Conservation (phyloP, 2,113 vertebrate genomes). For the Cygnus atratus region DNA sequence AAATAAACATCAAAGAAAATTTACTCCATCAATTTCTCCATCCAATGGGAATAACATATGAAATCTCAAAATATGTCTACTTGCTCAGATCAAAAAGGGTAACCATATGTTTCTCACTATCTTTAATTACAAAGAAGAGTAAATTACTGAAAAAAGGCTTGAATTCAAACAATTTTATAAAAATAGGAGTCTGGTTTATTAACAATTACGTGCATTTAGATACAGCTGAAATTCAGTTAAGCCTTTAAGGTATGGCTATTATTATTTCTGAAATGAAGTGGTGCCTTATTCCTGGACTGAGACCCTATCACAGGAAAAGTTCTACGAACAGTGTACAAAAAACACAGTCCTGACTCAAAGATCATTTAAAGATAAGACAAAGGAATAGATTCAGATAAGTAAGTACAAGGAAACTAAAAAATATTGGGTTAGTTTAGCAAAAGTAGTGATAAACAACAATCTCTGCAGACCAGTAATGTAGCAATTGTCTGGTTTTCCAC, state of each 20-base stretch:
- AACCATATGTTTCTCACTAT: constrained; percentile 36
- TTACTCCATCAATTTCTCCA: background rate
- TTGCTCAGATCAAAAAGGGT: background rate
- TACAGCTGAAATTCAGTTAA: constrained; percentile 8
- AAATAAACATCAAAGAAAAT: constrained; percentile 15
- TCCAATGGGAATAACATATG: background rate
- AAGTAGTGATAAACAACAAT: background rate
- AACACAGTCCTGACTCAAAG: background rate
- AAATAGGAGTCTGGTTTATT: constrained; percentile 20
- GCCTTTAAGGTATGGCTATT: background rate
- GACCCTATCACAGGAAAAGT: background rate
- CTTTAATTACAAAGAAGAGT: constrained; percentile 42
- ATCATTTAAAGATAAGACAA: background rate
- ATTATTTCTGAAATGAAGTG: background rate
- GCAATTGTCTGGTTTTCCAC: background rate
- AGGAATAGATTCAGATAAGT: background rate
- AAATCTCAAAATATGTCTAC: constrained; percentile 14
- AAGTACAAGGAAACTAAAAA: background rate
- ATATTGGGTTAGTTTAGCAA: background rate
- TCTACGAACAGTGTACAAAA: background rate
- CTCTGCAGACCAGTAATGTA: background rate
- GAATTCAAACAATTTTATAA: constrained; percentile 32
- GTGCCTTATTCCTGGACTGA: background rate
- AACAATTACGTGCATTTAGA: constrained; percentile 12
- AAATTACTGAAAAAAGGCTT: constrained; percentile 35